Evolutionary conservation across 2,113 vertebrate genomes (phyloP).

Genomic region (Monopterus albus): DNA sequence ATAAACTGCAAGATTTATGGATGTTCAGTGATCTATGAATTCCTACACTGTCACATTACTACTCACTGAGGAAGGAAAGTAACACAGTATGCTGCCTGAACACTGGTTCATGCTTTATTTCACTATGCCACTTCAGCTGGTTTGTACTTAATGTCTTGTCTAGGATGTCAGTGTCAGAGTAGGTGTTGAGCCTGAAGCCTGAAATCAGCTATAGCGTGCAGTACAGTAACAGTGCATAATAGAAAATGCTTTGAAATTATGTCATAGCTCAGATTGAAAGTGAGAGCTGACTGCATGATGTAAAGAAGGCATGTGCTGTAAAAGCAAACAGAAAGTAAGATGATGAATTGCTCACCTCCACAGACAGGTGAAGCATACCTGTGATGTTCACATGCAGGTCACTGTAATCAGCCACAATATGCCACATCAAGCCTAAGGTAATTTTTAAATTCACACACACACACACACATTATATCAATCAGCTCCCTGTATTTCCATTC

Average conservation of each 20-base stretch:
- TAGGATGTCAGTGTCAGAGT: background rate
- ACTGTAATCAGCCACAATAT: conserved; percentile 30
- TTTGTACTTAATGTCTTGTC: conserved; percentile 41
- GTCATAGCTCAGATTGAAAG: background rate
- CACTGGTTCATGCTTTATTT: conserved; percentile 35
- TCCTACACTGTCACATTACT: conserved; percentile 71
- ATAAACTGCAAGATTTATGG: conserved; percentile 68
- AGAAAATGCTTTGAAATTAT: background rate
- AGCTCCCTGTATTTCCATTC: conserved; percentile 40
- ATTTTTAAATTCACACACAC: conserved; percentile 25
- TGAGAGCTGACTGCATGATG: background rate
- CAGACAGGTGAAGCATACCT: conserved; percentile 17
- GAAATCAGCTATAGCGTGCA: background rate
- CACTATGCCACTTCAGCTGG: conserved; percentile 7
- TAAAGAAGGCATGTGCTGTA: background rate
- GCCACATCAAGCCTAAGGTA: conserved; percentile 11
- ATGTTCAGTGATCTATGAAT: conserved; percentile 65
- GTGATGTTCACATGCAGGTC: conserved; percentile 21
- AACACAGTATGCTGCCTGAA: conserved; percentile 31
- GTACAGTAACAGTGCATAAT: background rate
- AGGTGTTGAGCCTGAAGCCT: background rate
- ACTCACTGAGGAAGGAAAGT: conserved; percentile 56
- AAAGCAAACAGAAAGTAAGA: conserved; percentile 7
- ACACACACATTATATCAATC: conserved; percentile 24
- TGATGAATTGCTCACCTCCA: too few species aligned